Percentiles rank a stretch among this genome's conserved stretches.
Conservation (phyloP, 2,888 invertebrate genomes). For the Dugesia japonica region DNA sequence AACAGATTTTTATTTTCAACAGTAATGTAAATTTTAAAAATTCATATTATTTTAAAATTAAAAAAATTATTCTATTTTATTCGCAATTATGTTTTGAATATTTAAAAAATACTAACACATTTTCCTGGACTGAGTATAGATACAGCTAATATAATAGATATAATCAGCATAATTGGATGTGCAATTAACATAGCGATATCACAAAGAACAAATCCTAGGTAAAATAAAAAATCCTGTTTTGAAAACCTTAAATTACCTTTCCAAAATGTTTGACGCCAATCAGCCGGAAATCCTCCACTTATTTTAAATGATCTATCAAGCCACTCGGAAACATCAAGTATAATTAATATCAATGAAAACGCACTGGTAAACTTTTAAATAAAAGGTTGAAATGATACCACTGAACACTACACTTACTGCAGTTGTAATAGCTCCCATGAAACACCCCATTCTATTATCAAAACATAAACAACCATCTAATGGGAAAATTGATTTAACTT, state of each 20-base stretch:
- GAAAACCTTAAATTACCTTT: conserved; percentile 1
- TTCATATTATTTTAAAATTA: no score
- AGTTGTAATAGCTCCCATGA: background rate
- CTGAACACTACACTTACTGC: background rate
- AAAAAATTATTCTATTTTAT: no score
- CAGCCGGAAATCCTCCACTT: conserved; percentile 22
- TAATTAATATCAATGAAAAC: conserved; percentile 24
- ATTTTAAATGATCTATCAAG: conserved; percentile 17
- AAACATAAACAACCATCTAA: conserved; percentile 7
- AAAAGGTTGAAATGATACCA: no score
- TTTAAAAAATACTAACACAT: conserved; percentile 14
- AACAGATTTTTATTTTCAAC: no score
- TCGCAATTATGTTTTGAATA: no score
- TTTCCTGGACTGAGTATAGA: background rate
- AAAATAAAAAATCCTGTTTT: background rate
- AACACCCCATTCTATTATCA: conserved; percentile 12
- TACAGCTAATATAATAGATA: background rate
- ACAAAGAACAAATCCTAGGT: conserved; percentile 27
- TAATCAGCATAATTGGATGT: conserved; percentile 20
- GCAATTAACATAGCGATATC: conserved; percentile 27
- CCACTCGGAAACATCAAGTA: conserved; percentile 26
- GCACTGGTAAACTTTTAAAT: conserved; percentile 27
- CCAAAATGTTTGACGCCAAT: conserved; percentile 29
- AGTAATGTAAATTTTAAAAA: no score
- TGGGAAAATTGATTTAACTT: background rate